A percentile compares a stretch with the other conserved stretches of the same genome.
Conservation (phyloP, 1,140 invertebrate species). For the Frieseomelitta varia region DNA sequence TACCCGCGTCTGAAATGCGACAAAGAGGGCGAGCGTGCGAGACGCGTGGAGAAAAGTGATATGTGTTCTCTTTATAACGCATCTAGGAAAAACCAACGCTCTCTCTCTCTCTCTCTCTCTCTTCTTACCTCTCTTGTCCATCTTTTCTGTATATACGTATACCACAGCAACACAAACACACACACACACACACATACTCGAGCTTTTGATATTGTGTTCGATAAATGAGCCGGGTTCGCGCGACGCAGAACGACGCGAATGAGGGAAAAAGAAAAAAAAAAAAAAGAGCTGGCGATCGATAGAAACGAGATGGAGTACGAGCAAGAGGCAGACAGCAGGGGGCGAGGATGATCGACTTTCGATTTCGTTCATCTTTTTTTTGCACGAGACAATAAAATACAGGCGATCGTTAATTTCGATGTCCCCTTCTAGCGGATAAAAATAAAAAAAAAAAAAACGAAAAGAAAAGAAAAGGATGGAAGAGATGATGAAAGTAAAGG, state of each 20-base stretch:
- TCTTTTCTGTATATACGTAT: not conserved
- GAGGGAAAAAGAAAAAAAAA: not conserved
- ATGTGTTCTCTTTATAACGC: conserved; percentile 68
- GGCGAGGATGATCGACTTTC: not conserved
- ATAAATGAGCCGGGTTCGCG: conserved; percentile 10
- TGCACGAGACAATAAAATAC: too few species aligned
- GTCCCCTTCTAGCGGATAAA: not conserved
- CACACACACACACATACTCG: not conserved
- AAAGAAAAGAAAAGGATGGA: not conserved
- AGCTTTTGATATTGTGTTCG: conserved; percentile 35
- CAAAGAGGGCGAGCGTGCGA: conserved; percentile 37
- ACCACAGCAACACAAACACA: not conserved
- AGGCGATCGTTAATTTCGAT: not conserved
- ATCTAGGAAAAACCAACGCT: conserved; percentile 65
- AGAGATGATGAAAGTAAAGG: not conserved
- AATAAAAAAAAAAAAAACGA: too few species aligned
- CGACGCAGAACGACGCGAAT: not conserved
- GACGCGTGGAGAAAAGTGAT: conserved; percentile 67
- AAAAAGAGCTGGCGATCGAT: not conserved
- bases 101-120: conserved; percentile 23
- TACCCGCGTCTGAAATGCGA: conserved; percentile 17
- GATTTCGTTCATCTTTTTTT: not conserved
- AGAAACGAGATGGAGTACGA: not conserved
- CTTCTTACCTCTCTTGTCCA: not conserved
- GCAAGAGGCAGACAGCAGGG: too few species aligned